Evolutionary conservation across 2,888 invertebrate genomes (phyloP).

Genomic region (Lithosia quadra): DNA sequence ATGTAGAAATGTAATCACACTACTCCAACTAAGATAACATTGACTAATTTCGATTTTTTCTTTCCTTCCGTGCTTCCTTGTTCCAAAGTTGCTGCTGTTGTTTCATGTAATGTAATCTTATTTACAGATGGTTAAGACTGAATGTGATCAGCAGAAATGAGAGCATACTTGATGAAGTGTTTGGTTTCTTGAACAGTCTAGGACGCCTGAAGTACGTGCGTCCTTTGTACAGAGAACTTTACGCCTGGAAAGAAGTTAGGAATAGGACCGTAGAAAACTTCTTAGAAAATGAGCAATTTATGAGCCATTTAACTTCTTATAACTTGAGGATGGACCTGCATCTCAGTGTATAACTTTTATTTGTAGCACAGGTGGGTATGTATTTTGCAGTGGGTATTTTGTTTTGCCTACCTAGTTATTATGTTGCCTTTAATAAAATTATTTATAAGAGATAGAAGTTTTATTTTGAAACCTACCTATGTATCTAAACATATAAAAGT

Average conservation of each 20-base stretch:
- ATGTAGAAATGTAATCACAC: neutral
- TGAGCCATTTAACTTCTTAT: constrained; percentile 94
- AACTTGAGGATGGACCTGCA: constrained; percentile 92
- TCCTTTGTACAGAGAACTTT: constrained; percentile 95
- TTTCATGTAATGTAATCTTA: neutral
- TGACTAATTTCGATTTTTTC: no score
- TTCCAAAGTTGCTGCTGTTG: no score
- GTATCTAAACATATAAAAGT: no score
- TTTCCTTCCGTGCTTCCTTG: no score
- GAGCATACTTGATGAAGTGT: constrained; percentile 88
- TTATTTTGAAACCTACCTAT: neutral
- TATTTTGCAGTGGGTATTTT: neutral
- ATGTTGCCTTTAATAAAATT: neutral
- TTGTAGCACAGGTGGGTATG: neutral
- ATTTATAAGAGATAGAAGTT: neutral
- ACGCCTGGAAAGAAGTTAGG: constrained; percentile 91
- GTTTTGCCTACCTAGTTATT: neutral
- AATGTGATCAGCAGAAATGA: constrained; percentile 91
- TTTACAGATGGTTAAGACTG: constrained; percentile 91
- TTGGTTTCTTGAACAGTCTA: constrained; percentile 93
- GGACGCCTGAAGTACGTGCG: constrained; percentile 97
- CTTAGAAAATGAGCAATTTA: constrained; percentile 88
- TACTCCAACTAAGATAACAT: neutral
- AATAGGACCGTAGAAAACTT: constrained; percentile 91
- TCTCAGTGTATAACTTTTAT: constrained; percentile 56